Base-by-base conservation (phyloP, 2,888 invertebrate genomes). In the Serripes groenlandicus region DNA sequence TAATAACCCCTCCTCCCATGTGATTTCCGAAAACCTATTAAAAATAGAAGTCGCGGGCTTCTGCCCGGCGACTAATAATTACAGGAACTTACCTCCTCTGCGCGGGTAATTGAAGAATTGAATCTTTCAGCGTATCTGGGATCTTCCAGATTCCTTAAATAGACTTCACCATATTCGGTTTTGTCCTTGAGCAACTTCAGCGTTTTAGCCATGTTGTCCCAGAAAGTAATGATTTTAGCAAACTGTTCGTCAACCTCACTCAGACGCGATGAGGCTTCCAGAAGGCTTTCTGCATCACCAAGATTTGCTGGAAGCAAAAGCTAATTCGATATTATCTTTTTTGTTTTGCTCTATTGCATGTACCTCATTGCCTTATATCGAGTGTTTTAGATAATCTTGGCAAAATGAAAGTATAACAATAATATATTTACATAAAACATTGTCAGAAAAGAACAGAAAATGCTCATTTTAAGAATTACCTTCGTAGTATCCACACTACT, bases 141-240 rank as follows among this genome's bases (percentile, higher is more conserved):
- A 30, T 80, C 71, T n/a, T 80, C 80, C 11, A 80, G 70, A 35
- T 80, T 73, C 58, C 52, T 66, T 37, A 75, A 35, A 28, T 80
- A 80, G 0, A 75, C 75, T 18, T 70, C 71, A 1, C 75, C 75
- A 4, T 75, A 32, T n/a, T 49, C 62, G 9, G 75, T 37, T 23
- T 80, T 75, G 21, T 70, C 62, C 49, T 62, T 56, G 1, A 80
- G 74, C 35, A 54, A 62, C 35, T 80, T 75, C 34, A 80, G 64
- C n/a, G 52, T 73, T 18, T 66, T 75, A 18, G 62, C 80, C 75
- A 75, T 80, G 64, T 80, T 80, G 30, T 66, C 74, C 80, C 80
- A 80, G 28, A 70, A 80, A 49, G 5, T 23, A 30, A 80, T 80
- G 34, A 80, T 75, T 28, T 56, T 34, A 3, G 42, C 42, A 42